These are phyloP conservation scores for Bellardia pandia DNA, from an alignment of 2,888 invertebrate genomes.

Conservation along the genomic window DNA sequence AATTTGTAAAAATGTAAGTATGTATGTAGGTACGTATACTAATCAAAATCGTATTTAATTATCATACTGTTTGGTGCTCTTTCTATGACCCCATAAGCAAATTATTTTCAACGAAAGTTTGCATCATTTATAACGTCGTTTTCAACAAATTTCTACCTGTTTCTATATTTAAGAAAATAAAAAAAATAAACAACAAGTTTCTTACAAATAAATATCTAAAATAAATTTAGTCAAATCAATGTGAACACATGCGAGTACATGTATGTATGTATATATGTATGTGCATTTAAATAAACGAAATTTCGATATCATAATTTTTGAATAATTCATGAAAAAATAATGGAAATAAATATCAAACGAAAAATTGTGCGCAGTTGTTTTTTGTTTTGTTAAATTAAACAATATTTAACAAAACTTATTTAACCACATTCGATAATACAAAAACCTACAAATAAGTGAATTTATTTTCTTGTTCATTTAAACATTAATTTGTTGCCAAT, in stretches of 20 bases:
- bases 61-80: neutral
- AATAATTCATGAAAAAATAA: neutral
- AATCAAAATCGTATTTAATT: neutral
- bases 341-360: conserved; percentile 18
- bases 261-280: neutral
- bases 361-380: conserved; percentile 11
- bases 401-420: neutral
- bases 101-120: conserved; percentile 25
- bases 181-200: neutral
- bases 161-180: neutral
- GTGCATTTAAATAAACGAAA: neutral
- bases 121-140: conserved; percentile 23
- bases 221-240: neutral
- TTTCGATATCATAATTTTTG: neutral
- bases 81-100: conserved; percentile 12
- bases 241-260: neutral
- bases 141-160: neutral
- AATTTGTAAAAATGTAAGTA: neutral
- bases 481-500: neutral
- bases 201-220: neutral
- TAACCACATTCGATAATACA: neutral
- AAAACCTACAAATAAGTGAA: conserved; percentile 13
- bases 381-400: neutral
- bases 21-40: neutral
- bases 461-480: neutral